Conservation (phyloP, 2,888 invertebrate genomes). For the Rhingia rostrata region DNA sequence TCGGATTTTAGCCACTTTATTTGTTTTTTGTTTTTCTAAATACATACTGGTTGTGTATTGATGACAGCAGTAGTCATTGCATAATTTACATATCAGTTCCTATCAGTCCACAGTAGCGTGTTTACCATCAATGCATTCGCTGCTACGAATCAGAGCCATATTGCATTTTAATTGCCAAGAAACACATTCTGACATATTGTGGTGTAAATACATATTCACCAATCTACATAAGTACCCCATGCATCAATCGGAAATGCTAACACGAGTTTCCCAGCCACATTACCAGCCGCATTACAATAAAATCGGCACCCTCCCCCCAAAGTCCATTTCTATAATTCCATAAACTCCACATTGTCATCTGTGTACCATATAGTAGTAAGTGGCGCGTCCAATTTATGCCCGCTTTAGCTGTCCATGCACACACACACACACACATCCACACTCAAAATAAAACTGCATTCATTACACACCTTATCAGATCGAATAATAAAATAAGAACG, state of each 20-base stretch:
- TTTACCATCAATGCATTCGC: no score
- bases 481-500: neutral
- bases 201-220: neutral
- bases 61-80: no score
- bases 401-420: conserved; percentile 13
- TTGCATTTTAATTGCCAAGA: no score
- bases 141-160: no score
- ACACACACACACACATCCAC: conserved; percentile 4
- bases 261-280: conserved; percentile 6
- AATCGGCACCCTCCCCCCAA: neutral
- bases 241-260: neutral
- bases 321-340: conserved; percentile 7
- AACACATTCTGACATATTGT: no score
- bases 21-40: no score
- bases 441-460: conserved; percentile 38
- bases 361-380: neutral
- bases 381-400: conserved; percentile 23
- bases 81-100: no score
- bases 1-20: no score
- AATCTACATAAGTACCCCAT: neutral
- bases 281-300: neutral
- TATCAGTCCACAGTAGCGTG: no score
- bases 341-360: conserved; percentile 4
- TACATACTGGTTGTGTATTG: no score
- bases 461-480: conserved; percentile 52